These are phyloP conservation scores for Cephus spinipes DNA, from an alignment of 2,888 invertebrate species.

Conservation along the genomic window DNA sequence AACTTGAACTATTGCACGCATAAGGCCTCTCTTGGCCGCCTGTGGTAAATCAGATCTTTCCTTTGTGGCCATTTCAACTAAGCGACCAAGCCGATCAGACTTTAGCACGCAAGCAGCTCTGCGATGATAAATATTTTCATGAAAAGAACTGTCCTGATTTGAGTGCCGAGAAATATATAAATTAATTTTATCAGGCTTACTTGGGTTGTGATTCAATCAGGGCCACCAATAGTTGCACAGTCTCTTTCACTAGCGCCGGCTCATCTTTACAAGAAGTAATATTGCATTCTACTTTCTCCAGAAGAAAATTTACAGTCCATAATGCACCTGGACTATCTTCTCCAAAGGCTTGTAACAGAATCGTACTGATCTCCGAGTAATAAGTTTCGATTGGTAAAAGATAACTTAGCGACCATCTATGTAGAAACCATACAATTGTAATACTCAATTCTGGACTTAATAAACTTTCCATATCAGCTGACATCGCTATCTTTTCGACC, in stretches of 20 bases:
- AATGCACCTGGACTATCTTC: constrained; percentile 75
- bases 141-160: constrained; percentile 16
- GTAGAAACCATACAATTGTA: constrained; percentile 83
- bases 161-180: constrained; percentile 14
- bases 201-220: constrained; percentile 69
- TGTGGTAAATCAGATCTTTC: constrained; percentile 71
- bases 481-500: constrained; percentile 79
- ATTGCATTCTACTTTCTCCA: constrained; percentile 75
- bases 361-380: constrained; percentile 71
- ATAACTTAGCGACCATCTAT: constrained; percentile 81
- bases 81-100: constrained; percentile 70
- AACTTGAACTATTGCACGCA: constrained; percentile 78
- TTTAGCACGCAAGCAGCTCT: constrained; percentile 71
- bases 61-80: constrained; percentile 69
- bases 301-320: constrained; percentile 74
- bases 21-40: constrained; percentile 75
- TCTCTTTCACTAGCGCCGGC: constrained; percentile 72
- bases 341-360: constrained; percentile 74
- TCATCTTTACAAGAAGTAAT: constrained; percentile 74
- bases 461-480: constrained; percentile 74
- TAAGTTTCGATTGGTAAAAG: constrained; percentile 69
- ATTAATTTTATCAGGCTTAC: constrained; percentile 56
- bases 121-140: constrained; percentile 39
- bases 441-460: constrained; percentile 85
- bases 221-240: constrained; percentile 72